Evolutionary conservation across 2,113 vertebrate species (phyloP).

Genomic region (Dunckerocampus dactyliophorus): DNA sequence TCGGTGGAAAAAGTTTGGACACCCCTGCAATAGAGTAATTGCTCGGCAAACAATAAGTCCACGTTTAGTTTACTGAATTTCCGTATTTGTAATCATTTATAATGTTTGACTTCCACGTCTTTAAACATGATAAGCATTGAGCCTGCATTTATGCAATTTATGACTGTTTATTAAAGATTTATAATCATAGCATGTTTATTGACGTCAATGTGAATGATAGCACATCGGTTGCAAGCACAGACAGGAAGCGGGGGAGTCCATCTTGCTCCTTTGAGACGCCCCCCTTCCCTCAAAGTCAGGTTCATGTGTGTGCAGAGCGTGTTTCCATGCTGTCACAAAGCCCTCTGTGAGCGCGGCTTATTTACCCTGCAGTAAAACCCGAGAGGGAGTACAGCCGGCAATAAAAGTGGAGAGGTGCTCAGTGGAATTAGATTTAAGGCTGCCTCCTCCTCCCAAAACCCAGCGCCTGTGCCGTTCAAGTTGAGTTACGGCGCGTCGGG

Average conservation of each 20-base stretch:
- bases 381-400: slow-evolving; percentile 66
- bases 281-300: slow-evolving; percentile 39
- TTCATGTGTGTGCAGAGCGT: slow-evolving; percentile 49
- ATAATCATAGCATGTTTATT: too few species aligned
- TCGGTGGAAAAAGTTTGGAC: too few species aligned
- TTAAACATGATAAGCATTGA: too few species aligned
- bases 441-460: slow-evolving; percentile 38
- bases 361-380: slow-evolving; percentile 74
- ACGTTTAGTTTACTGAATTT: too few species aligned
- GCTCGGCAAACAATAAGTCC: too few species aligned
- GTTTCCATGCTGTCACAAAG: slow-evolving; percentile 73
- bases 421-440: slow-evolving; percentile 65
- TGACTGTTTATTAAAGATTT: too few species aligned
- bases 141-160: too few species aligned
- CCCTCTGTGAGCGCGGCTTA: slow-evolving; percentile 66
- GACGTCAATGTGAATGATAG: neutral
- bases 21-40: too few species aligned
- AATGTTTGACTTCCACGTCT: too few species aligned
- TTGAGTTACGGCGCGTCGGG: slow-evolving; percentile 43
- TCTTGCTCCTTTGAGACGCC: slow-evolving; percentile 34
- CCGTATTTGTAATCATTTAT: too few species aligned
- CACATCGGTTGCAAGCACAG: slow-evolving; percentile 1
- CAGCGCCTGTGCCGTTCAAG: slow-evolving; percentile 39
- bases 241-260: slow-evolving; percentile 45
- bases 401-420: slow-evolving; percentile 60